These are phyloP conservation scores for Zaprionus kolodkinae DNA, from an alignment of 1,140 invertebrate genomes.

Conservation along the genomic window DNA sequence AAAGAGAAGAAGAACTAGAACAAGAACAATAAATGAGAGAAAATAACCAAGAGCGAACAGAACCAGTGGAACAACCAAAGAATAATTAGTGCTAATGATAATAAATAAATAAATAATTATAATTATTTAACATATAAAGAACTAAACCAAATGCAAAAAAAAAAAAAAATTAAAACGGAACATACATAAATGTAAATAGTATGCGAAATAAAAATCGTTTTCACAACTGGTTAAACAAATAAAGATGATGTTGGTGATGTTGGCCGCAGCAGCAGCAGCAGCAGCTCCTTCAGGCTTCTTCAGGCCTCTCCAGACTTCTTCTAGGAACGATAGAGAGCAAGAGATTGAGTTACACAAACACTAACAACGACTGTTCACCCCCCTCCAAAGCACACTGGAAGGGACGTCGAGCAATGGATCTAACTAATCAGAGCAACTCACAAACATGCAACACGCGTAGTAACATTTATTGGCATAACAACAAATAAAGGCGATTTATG, in stretches of 20 bases:
- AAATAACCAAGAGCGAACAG: constrained; percentile 72
- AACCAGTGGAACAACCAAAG: constrained; percentile 84
- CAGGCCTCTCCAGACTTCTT: not conserved
- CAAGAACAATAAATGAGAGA: constrained; percentile 25
- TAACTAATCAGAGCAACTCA: constrained; percentile 53
- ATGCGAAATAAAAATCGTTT: constrained; percentile 53
- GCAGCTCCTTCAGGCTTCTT: constrained; percentile 15
- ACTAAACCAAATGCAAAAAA: constrained; percentile 63
- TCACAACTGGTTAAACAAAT: constrained; percentile 48
- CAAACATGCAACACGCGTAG: constrained; percentile 20
- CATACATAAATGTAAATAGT: constrained; percentile 27
- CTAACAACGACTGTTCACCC: constrained; percentile 75
- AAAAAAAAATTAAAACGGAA: constrained; percentile 51
- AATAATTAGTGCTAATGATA: constrained; percentile 82
- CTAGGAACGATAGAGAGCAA: constrained; percentile 19
- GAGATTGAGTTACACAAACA: constrained; percentile 46
- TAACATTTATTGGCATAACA: constrained; percentile 32
- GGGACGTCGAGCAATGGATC: constrained; percentile 78
- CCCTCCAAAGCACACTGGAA: constrained; percentile 72
- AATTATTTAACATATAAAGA: constrained; percentile 73
- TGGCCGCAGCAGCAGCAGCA: constrained; percentile 21
- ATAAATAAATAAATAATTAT: constrained; percentile 69
- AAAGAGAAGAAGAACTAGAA: constrained; percentile 11
- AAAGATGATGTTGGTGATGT: constrained; percentile 75
- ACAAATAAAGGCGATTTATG: constrained; percentile 52